A percentile compares a stretch with the other conserved stretches of the same genome.
These are phyloP conservation scores for Malaclemys terrapin DNA, from an alignment of 2,113 vertebrate genomes.

Conservation along the genomic window DNA sequence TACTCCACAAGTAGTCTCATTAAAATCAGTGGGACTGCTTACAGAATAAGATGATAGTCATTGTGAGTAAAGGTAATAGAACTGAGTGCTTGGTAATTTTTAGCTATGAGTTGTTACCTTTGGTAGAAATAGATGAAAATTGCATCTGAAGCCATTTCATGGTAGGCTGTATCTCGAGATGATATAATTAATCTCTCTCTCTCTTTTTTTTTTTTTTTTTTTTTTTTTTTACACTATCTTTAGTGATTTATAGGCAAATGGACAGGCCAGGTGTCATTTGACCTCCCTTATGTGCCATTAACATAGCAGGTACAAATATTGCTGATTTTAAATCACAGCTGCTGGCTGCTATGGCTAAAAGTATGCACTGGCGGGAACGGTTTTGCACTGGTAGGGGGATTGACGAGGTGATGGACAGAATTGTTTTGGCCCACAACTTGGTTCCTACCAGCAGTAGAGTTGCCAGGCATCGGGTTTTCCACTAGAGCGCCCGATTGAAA, in stretches of 20 bases:
- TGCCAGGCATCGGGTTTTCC: too few relatives aligned
- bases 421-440: neutral
- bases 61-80: too few relatives aligned
- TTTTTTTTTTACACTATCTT: neutral
- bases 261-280: neutral
- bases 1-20: neutral
- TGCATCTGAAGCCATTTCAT: neutral
- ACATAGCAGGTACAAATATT: neutral
- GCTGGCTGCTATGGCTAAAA: neutral
- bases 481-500: too few relatives aligned
- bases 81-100: neutral
- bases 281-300: neutral
- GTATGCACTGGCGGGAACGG: neutral
- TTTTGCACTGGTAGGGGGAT: neutral
- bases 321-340: neutral
- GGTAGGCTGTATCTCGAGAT: neutral
- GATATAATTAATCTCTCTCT: neutral
- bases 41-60: neutral
- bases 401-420: neutral
- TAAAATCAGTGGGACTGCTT: neutral
- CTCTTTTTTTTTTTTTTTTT: too few relatives aligned
- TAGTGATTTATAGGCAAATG: neutral
- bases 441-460: neutral
- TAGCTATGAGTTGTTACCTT: neutral
- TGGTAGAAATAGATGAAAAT: neutral